Conservation (phyloP, 1,140 invertebrate species). For the Adoxophyes honmai region DNA sequence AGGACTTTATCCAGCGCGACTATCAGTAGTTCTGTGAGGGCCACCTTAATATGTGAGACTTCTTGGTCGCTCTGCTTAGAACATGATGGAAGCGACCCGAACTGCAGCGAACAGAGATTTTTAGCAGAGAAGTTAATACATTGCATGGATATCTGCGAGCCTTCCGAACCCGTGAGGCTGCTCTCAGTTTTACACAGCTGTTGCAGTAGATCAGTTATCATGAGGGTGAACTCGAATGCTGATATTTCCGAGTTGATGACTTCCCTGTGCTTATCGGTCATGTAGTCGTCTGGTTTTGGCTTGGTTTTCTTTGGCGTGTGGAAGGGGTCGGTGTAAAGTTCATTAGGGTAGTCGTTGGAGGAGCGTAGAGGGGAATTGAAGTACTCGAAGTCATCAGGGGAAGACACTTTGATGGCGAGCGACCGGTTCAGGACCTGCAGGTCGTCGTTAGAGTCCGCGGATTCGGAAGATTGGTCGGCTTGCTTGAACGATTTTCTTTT, state of each 20-base stretch:
- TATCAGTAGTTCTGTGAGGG: constrained; percentile 79
- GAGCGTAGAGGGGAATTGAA: constrained; percentile 79
- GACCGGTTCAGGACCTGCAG: constrained; percentile 76
- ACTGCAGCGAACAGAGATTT: constrained; percentile 80
- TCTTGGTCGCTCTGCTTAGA: constrained; percentile 38
- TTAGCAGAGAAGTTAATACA: constrained; percentile 80
- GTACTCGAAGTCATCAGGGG: constrained; percentile 82
- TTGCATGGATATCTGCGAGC: constrained; percentile 78
- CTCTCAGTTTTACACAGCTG: constrained; percentile 78
- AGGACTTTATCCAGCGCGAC: constrained; percentile 79
- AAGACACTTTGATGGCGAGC: constrained; percentile 78
- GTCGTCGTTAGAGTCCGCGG: constrained; percentile 74
- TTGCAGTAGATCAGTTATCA: constrained; percentile 79
- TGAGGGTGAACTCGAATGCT: constrained; percentile 77
- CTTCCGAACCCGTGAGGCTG: constrained; percentile 66
- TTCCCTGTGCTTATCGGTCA: constrained; percentile 75
- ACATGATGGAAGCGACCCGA: constrained; percentile 59
- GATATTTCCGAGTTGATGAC: constrained; percentile 77
- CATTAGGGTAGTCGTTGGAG: constrained; percentile 73
- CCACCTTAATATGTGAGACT: constrained; percentile 76
- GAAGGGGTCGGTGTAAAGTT: constrained; percentile 48
- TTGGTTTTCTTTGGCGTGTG: constrained; percentile 50
- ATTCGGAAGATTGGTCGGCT: constrained; percentile 70
- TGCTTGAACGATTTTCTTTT: constrained; percentile 35
- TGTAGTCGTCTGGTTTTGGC: constrained; percentile 74